phyloP scores from a whole-genome alignment of 2,113 vertebrate species.

The Cyrtonyx montezumae region DNA sequence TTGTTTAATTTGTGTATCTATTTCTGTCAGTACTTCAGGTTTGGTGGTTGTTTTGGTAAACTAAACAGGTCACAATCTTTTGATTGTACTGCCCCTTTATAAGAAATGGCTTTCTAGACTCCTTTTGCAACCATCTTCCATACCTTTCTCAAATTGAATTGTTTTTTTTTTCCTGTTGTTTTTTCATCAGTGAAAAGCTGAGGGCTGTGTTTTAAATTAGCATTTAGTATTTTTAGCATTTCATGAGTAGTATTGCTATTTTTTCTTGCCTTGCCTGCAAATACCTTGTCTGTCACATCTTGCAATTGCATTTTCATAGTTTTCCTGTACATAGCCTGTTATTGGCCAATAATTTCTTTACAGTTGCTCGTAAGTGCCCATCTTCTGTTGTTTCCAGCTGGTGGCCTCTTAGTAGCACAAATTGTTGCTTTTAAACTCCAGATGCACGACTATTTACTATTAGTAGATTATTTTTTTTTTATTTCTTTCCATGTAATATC shows the following conservation, averaged over 20 bases:
- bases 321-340: neutral
- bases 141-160: neutral
- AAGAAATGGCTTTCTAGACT: neutral
- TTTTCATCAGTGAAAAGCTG: neutral
- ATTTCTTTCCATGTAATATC: neutral
- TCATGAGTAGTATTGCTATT: neutral
- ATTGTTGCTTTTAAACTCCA: neutral
- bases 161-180: no score
- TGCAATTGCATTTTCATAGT: conserved; percentile 22
- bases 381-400: conserved; percentile 8
- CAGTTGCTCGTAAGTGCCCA: neutral
- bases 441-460: neutral
- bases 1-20: neutral
- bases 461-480: neutral
- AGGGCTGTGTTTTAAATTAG: neutral
- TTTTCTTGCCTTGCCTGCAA: conserved; percentile 11
- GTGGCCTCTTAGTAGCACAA: neutral
- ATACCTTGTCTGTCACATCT: neutral
- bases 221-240: conserved; percentile 7
- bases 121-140: neutral
- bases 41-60: neutral
- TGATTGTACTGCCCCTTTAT: neutral
- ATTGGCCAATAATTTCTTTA: neutral
- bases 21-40: neutral
- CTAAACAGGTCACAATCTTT: neutral